Evolutionary conservation across 2,888 invertebrate species (phyloP).

Genomic region (Limnephilus auricula): DNA sequence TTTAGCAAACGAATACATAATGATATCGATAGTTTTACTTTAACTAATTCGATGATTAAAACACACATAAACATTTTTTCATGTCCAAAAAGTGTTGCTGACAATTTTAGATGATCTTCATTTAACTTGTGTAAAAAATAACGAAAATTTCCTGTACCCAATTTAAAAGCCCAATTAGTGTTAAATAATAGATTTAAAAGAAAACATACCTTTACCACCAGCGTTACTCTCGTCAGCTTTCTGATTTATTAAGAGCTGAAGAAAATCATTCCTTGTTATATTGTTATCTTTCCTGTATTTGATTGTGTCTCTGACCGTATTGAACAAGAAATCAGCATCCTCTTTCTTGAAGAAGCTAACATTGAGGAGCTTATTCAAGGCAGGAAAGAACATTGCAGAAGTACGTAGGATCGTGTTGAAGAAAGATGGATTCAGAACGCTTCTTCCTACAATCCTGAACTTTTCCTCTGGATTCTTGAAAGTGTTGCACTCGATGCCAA

Average conservation of each 20-base stretch:
- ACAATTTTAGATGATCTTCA: no score
- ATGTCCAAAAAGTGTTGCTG: no score
- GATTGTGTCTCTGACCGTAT: slow-evolving; percentile 73
- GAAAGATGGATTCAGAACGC: slow-evolving; percentile 63
- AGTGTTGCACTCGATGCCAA: slow-evolving; percentile 75
- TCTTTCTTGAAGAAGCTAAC: slow-evolving; percentile 34
- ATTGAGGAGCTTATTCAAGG: not conserved
- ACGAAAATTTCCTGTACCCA: no score
- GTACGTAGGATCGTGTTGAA: not conserved
- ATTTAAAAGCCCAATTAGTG: no score
- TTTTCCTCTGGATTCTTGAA: slow-evolving; percentile 71
- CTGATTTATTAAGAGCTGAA: slow-evolving; percentile 77
- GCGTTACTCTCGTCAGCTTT: slow-evolving; percentile 69
- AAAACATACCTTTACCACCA: slow-evolving; percentile 19
- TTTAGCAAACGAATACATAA: no score
- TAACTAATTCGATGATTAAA: no score
- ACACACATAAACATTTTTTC: no score
- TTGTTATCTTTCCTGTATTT: slow-evolving; percentile 71
- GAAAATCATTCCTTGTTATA: slow-evolving; percentile 75
- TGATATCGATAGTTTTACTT: no score
- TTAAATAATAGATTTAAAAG: not conserved
- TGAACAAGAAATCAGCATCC: slow-evolving; percentile 71
- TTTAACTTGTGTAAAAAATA: no score
- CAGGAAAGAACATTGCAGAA: slow-evolving; percentile 69
- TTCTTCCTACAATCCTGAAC: slow-evolving; percentile 68